These are phyloP conservation scores for Chaitophorus viminalis DNA, from an alignment of 2,888 invertebrate species.

Conservation along the genomic window DNA sequence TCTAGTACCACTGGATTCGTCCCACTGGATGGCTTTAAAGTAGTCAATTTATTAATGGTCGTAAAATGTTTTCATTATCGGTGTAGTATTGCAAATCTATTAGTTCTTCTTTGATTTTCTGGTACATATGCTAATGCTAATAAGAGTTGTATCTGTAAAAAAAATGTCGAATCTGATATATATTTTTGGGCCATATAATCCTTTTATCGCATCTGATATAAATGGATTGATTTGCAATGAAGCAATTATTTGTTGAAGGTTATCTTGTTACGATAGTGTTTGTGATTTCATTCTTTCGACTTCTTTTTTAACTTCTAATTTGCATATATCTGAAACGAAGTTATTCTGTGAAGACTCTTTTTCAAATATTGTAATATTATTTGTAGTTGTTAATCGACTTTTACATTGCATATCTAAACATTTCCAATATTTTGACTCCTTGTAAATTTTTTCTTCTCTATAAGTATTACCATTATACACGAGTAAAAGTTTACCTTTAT, in stretches of 20 bases:
- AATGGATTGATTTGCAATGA: neutral
- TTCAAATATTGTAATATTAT: neutral
- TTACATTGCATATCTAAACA: neutral
- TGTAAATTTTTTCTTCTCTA: neutral
- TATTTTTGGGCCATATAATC: too few relatives aligned
- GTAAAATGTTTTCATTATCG: too few relatives aligned
- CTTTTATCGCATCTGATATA: neutral
- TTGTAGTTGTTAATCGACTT: neutral
- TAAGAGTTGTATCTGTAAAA: too few relatives aligned
- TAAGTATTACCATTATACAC: too few relatives aligned
- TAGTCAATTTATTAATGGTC: too few relatives aligned
- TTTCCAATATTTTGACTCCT: neutral
- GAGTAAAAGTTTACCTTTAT: too few relatives aligned
- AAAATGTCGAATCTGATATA: too few relatives aligned
- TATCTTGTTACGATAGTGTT: slow-evolving; percentile 26
- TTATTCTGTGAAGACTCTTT: neutral
- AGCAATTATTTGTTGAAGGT: neutral
- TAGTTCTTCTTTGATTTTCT: too few relatives aligned
- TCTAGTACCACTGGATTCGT: too few relatives aligned
- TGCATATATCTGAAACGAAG: slow-evolving; percentile 5
- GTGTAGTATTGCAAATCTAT: too few relatives aligned
- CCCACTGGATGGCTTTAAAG: too few relatives aligned
- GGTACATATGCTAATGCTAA: too few relatives aligned
- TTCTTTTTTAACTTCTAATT: slow-evolving; percentile 30
- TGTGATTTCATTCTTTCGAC: slow-evolving; percentile 11